phyloP scores from a whole-genome alignment of 2,113 vertebrate species.

The Spea multiplicata region DNA sequence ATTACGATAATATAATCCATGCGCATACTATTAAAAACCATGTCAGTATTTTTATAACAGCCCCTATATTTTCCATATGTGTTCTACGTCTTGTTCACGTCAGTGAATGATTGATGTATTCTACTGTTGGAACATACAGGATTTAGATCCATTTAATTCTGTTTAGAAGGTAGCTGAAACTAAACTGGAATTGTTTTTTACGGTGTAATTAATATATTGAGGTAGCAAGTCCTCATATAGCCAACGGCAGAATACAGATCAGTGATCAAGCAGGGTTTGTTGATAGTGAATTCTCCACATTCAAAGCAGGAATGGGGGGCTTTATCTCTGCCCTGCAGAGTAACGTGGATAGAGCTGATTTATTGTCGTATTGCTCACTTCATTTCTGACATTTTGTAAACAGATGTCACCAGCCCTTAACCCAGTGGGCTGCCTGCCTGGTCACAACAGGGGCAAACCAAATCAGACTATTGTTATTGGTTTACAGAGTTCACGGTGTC shows the following conservation, averaged over 20 bases:
- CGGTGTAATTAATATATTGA: slow-evolving; percentile 28
- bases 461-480: slow-evolving; percentile 68
- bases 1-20: too few relatives aligned
- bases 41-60: too few relatives aligned
- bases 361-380: slow-evolving; percentile 46
- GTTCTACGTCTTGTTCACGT: too few relatives aligned
- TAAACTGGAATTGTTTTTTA: not conserved
- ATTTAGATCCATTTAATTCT: too few relatives aligned
- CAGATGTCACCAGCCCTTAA: slow-evolving; percentile 67
- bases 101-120: too few relatives aligned
- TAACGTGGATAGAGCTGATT: slow-evolving; percentile 46
- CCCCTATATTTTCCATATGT: too few relatives aligned
- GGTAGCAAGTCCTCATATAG: slow-evolving; percentile 22
- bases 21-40: too few relatives aligned
- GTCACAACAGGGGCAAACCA: slow-evolving; percentile 63
- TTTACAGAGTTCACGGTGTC: slow-evolving; percentile 61
- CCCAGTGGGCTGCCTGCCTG: slow-evolving; percentile 58
- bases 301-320: fast-evolving
- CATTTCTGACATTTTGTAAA: slow-evolving; percentile 53
- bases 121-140: too few relatives aligned
- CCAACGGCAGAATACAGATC: slow-evolving; percentile 4
- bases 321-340: not conserved
- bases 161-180: too few relatives aligned
- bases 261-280: not conserved
- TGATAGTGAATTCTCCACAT: not conserved